These are phyloP conservation scores for Ganaspis sp. DNA, from an alignment of 1,140 invertebrate genomes.

Conservation along the genomic window DNA sequence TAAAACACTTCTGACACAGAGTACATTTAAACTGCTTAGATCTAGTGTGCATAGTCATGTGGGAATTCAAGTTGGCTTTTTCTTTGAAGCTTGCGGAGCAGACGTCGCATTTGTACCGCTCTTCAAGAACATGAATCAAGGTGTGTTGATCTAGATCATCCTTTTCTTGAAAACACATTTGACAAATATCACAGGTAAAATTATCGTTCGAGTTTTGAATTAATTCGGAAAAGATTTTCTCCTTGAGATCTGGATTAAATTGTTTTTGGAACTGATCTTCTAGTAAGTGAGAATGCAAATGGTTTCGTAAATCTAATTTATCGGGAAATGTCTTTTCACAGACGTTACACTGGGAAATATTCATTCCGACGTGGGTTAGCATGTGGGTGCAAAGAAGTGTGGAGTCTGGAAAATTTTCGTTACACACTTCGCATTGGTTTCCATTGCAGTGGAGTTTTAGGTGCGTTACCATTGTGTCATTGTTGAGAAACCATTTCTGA, in stretches of 20 bases:
- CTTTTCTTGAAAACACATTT: constrained; percentile 77
- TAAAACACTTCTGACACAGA: constrained; percentile 65
- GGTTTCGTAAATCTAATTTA: constrained; percentile 80
- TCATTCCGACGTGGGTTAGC: constrained; percentile 76
- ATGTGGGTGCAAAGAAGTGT: constrained; percentile 75
- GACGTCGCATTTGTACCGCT: constrained; percentile 74
- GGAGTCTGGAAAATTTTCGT: constrained; percentile 75
- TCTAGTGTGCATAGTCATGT: constrained; percentile 82
- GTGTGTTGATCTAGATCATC: constrained; percentile 73
- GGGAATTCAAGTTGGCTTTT: constrained; percentile 79
- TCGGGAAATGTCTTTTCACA: constrained; percentile 77
- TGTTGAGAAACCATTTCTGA: constrained; percentile 74
- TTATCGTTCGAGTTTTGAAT: not conserved
- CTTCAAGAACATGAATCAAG: constrained; percentile 73
- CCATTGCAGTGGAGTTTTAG: constrained; percentile 67
- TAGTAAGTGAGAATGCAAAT: constrained; percentile 83
- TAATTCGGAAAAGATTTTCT: constrained; percentile 31
- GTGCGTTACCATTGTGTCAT: constrained; percentile 73
- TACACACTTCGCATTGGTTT: constrained; percentile 72
- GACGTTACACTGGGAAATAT: constrained; percentile 76
- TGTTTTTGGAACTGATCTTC: constrained; percentile 81
- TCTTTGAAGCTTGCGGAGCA: constrained; percentile 76
- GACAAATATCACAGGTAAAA: constrained; percentile 74
- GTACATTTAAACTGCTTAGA: constrained; percentile 85
- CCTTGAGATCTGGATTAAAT: constrained; percentile 45